Conservation (phyloP, 2,797 vertebrate species). For the Anguilla pacifica region DNA sequence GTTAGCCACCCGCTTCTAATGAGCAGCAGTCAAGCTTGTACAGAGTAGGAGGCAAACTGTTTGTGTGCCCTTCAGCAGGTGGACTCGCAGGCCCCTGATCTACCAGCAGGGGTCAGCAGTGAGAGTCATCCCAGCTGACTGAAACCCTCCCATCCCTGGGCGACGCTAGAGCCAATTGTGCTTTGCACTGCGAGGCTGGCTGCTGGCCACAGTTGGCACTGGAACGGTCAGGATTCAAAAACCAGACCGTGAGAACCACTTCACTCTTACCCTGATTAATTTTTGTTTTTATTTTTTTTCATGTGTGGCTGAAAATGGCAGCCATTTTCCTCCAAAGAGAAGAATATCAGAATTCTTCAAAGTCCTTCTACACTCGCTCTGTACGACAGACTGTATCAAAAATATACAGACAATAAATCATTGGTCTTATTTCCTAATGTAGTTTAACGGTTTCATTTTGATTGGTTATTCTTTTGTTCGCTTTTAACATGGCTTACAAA, state of each 20-base stretch:
- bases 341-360: background rate
- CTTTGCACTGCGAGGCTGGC: no score
- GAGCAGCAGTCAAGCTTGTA: background rate
- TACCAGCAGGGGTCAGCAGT: background rate
- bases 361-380: background rate
- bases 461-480: conserved; percentile 18
- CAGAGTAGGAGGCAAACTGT: background rate
- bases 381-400: conserved; percentile 18
- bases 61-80: no score
- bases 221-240: background rate
- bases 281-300: conserved; percentile 31
- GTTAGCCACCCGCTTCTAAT: background rate
- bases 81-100: no score
- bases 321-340: background rate
- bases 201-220: background rate
- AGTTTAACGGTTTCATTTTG: conserved; percentile 2
- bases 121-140: background rate
- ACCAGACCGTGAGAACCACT: background rate
- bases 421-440: conserved; percentile 12
- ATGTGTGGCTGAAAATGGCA: background rate
- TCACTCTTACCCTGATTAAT: background rate
- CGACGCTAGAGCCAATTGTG: background rate
- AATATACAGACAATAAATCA: background rate
- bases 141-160: background rate
- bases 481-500: conserved; percentile 38